Percentiles rank a stretch among this genome's conserved stretches.
These are phyloP conservation scores for Disparrhopalites patrizii DNA, from an alignment of 2,888 invertebrate genomes.

Conservation along the genomic window DNA sequence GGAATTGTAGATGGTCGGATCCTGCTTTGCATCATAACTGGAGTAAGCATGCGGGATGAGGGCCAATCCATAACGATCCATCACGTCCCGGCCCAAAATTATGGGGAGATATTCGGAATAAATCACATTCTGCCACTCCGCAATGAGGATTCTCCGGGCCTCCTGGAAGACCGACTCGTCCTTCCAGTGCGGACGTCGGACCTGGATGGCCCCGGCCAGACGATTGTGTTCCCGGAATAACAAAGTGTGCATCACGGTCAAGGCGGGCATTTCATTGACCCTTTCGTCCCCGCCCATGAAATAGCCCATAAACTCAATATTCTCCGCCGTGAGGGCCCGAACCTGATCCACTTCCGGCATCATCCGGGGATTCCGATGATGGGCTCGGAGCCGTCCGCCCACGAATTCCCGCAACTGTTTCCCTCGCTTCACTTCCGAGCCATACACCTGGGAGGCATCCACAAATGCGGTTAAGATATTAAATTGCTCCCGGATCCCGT, in stretches of 20 bases:
- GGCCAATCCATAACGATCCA: conserved; percentile 31
- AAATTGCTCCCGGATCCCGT: conserved; percentile 45
- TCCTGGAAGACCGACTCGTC: conserved; percentile 43
- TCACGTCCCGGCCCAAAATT: conserved; percentile 36
- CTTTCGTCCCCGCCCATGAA: conserved; percentile 46
- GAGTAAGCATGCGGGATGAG: conserved; percentile 26
- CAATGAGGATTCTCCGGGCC: conserved; percentile 40
- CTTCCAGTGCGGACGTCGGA: conserved; percentile 24
- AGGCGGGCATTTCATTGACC: conserved; percentile 48
- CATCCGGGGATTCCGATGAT: conserved; percentile 29
- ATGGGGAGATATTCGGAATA: conserved; percentile 44
- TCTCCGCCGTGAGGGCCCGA: conserved; percentile 30
- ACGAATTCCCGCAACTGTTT: conserved; percentile 36
- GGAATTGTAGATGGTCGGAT: conserved; percentile 41
- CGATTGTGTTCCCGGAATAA: conserved; percentile 46
- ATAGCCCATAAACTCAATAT: conserved; percentile 46
- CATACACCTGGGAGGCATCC: conserved; percentile 47
- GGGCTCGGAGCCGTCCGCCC: conserved; percentile 34
- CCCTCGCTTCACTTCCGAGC: conserved; percentile 40
- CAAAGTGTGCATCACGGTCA: conserved; percentile 44
- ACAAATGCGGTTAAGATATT: conserved; percentile 46
- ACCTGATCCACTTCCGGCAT: conserved; percentile 44
- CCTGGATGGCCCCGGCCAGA: conserved; percentile 33
- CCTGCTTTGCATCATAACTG: conserved; percentile 31
- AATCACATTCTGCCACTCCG: conserved; percentile 45